Conservation (phyloP, 2,888 invertebrate species). For the Acholoe squamosa region DNA sequence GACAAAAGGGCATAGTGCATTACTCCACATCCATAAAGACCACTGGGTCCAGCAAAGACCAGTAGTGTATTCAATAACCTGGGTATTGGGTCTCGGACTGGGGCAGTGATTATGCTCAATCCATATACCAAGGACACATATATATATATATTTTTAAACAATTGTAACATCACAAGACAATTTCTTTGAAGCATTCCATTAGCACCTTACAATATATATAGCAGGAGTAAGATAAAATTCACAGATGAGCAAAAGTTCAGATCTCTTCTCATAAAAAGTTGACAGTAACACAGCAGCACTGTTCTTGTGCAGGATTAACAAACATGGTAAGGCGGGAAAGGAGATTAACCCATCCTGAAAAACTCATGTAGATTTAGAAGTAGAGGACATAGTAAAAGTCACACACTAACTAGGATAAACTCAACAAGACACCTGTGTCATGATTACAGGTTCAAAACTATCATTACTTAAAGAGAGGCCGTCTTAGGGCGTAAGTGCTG, state of each 20-base stretch:
- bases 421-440: neutral
- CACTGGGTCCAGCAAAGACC: neutral
- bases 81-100: neutral
- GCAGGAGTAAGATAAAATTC: conserved; percentile 25
- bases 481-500: neutral
- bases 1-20: neutral
- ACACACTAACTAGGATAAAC: neutral
- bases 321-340: neutral
- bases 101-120: neutral
- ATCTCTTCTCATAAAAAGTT: conserved; percentile 22
- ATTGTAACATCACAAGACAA: conserved; percentile 20
- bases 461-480: neutral
- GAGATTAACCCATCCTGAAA: neutral
- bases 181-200: conserved; percentile 33
- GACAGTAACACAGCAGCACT: neutral
- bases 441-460: neutral
- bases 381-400: neutral
- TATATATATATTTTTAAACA: neutral
- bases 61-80: neutral
- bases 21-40: neutral
- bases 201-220: conserved; percentile 37
- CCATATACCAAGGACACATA: neutral
- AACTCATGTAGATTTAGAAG: neutral
- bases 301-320: neutral
- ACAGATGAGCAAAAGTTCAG: conserved; percentile 44